Percentiles rank a stretch among this genome's conserved stretches.
These are phyloP conservation scores for Phaonia tiefii DNA, from an alignment of 2,888 invertebrate species.

Conservation along the genomic window DNA sequence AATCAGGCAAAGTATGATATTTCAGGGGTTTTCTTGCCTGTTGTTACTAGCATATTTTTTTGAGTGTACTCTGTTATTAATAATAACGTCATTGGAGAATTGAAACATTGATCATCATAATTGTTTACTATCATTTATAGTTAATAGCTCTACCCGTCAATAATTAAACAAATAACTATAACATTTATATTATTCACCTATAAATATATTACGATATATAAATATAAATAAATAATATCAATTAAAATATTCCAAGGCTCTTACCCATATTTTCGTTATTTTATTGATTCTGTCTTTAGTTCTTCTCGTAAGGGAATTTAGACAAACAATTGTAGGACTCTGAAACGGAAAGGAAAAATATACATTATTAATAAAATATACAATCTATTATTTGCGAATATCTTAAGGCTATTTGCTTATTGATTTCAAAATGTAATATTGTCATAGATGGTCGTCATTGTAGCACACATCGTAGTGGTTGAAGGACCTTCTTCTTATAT, in stretches of 20 bases:
- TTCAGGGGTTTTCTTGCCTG: too few relatives aligned
- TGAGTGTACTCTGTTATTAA: too few relatives aligned
- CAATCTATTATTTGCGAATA: slow-evolving; percentile 2
- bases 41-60: too few relatives aligned
- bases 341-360: neutral
- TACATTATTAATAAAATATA: slow-evolving; percentile 6
- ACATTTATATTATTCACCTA: too few relatives aligned
- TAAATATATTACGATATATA: too few relatives aligned
- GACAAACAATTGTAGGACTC: neutral
- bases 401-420: slow-evolving; percentile 12
- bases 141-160: neutral
- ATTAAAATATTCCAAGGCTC: neutral
- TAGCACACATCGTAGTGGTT: too few relatives aligned
- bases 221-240: neutral
- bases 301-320: neutral
- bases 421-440: slow-evolving; percentile 15
- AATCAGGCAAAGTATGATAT: too few relatives aligned
- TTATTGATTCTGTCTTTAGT: neutral
- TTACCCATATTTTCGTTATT: slow-evolving; percentile 14
- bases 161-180: neutral
- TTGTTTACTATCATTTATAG: slow-evolving; percentile 13
- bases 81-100: neutral
- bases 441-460: too few relatives aligned
- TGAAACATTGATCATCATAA: slow-evolving; percentile 8
- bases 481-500: too few relatives aligned